Evolutionary conservation across 2,113 vertebrate genomes (phyloP).

Genomic region (Corythornis madagascariensis): DNA sequence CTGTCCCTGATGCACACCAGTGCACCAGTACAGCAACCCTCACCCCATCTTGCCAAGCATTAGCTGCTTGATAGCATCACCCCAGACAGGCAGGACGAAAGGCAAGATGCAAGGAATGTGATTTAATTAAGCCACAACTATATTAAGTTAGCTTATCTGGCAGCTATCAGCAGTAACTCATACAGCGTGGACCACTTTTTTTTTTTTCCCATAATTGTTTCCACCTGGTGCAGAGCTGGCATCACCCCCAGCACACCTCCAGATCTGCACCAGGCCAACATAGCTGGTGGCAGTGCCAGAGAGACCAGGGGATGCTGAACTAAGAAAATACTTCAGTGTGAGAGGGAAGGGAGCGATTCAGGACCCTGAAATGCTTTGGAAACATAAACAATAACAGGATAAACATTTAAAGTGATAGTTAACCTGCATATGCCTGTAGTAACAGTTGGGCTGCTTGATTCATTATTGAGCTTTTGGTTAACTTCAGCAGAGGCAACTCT

Average conservation of each 20-base stretch:
- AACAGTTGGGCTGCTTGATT: not conserved
- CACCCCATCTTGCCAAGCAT: not conserved
- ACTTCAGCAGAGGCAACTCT: not conserved
- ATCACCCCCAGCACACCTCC: not conserved
- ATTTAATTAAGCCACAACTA: constrained; percentile 56
- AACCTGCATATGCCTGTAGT: not conserved
- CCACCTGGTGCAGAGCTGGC: constrained; percentile 39
- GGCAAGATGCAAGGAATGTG: constrained; percentile 53
- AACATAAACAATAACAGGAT: not conserved
- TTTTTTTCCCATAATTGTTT: constrained; percentile 51
- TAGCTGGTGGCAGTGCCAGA: rapidly evolving
- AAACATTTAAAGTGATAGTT: not conserved
- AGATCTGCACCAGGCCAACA: rapidly evolving
- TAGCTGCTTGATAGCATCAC: not conserved
- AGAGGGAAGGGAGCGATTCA: not conserved
- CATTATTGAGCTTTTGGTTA: not conserved
- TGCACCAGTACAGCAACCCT: not conserved
- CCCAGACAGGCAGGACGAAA: not conserved
- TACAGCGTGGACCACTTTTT: not conserved
- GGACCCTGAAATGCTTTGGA: not conserved
- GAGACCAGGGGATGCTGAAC: rapidly evolving
- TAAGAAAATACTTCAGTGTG: not conserved
- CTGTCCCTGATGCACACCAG: rapidly evolving
- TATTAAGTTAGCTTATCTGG: constrained; percentile 71
- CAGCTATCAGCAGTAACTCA: constrained; percentile 64